Base-by-base conservation (phyloP, 2,888 invertebrate species). In the Agrochola lota region DNA sequence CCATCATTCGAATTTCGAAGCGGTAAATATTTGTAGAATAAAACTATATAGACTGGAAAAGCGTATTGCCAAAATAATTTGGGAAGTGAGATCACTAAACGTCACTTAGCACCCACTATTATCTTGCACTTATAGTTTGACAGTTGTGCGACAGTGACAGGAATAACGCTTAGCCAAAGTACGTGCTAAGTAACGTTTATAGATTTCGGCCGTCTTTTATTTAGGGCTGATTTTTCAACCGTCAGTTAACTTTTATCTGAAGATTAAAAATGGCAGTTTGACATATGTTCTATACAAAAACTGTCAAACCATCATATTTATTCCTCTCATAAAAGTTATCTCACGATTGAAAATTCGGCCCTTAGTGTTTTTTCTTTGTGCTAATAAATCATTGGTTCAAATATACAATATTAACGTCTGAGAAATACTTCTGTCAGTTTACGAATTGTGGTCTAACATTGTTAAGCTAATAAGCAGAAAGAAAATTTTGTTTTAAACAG, bases 391-490 rank as follows among this genome's bases (percentile, higher is more conserved):
- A 52, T 35, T 35, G 12, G 1, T 40, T 23, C 35, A 69, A 40
- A 43, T 80, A 70, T n/a, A 59, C n/a, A 71, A 52, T 46, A 23
- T 74, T 73, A 35, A 55, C 46, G 35, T 62, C 52, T 46, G 5
- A 40, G 17, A 59, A 52, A 52, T 60, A 15, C 26, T n/a, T 64
- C 59, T 60, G 63, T 63, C 35, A 57, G 6, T 77, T 46, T 63
- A 68, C 43, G 30, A 82, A 77, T 78, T 74, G 60, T 74, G 15
- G 63, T 74, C 52, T 59, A 72, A 73, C 66, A 84, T 68, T 74
- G 63, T 71, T 71, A 71, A 40, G 26, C 23, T 83, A 81, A 69
- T 83, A 62, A 73, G 17, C 23, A 62, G 66, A 57, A 70, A 62
- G 11, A 78, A 71, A 57, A 52, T 71, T 52, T 71, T 71, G 71